Conservation (phyloP, 2,888 invertebrate genomes). For the Mesoligia furuncula region DNA sequence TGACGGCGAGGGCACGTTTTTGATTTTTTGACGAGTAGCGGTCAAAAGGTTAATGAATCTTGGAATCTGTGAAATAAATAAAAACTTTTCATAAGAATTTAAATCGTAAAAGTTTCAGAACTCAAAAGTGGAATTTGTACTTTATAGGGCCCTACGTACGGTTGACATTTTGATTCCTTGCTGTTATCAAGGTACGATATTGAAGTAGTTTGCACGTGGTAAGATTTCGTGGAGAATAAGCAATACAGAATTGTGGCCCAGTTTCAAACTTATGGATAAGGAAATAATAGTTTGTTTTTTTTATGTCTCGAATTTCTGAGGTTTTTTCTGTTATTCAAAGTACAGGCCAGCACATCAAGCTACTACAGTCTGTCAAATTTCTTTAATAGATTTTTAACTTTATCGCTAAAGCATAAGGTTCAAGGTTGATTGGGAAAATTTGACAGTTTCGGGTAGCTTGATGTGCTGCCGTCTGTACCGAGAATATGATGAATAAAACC, state of each 20-base stretch:
- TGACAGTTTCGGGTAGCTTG: too few species aligned
- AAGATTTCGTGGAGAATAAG: too few species aligned
- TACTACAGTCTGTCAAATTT: too few species aligned
- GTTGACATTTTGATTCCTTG: background rate
- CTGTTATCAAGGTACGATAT: background rate
- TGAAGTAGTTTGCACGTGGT: background rate
- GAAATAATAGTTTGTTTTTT: background rate
- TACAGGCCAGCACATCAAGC: too few species aligned
- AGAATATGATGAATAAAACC: background rate
- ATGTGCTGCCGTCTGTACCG: background rate
- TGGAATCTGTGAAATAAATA: background rate
- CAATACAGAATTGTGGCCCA: too few species aligned
- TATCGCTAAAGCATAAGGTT: too few species aligned
- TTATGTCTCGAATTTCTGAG: too few species aligned
- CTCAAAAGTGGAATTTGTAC: background rate
- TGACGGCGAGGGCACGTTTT: too few species aligned
- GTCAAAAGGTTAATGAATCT: too few species aligned
- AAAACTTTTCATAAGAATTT: background rate
- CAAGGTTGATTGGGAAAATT: too few species aligned
- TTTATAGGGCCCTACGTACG: background rate
- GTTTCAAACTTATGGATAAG: background rate
- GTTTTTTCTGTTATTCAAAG: background rate
- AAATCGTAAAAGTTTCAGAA: background rate
- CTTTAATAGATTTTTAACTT: too few species aligned
- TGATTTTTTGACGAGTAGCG: too few species aligned